Conservation (phyloP, 2,888 invertebrate genomes). For the Caenorhabditis doughertyi region DNA sequence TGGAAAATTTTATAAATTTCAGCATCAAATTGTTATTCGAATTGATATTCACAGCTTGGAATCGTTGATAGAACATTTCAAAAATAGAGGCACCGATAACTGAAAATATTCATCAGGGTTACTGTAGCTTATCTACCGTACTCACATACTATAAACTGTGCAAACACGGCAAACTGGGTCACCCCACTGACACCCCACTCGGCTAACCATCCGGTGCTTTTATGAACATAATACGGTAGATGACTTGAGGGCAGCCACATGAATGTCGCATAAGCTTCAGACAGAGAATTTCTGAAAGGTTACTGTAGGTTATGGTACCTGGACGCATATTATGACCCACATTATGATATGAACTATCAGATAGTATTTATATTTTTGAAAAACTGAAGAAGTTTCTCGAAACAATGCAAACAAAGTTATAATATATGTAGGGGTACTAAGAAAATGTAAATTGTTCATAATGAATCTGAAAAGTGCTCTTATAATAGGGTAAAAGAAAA, state of each 20-base stretch:
- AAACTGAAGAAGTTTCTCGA: slow-evolving; percentile 3
- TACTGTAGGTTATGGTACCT: neutral
- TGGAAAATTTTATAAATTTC: neutral
- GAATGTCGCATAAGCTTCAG: slow-evolving; percentile 28
- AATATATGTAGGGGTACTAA: slow-evolving; percentile 24
- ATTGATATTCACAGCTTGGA: slow-evolving; percentile 4
- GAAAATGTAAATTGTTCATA: slow-evolving; percentile 28
- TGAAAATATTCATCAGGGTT: neutral
- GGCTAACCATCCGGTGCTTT: slow-evolving; percentile 25
- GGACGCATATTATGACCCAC: neutral
- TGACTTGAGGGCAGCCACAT: slow-evolving; percentile 28
- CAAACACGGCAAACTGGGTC: slow-evolving; percentile 22
- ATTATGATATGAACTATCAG: slow-evolving; percentile 24
- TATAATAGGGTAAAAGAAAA: neutral
- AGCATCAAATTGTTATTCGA: neutral
- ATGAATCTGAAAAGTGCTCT: neutral
- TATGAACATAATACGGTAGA: slow-evolving; percentile 26
- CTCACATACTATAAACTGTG: slow-evolving; percentile 12
- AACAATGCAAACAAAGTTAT: neutral
- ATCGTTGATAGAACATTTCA: slow-evolving; percentile 42
- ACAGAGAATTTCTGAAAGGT: slow-evolving; percentile 28
- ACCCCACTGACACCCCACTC: slow-evolving; percentile 24
- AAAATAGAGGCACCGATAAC: slow-evolving; percentile 22
- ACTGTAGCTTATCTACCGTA: neutral
- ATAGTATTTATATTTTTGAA: slow-evolving; percentile 37